Evolutionary conservation across 2,888 invertebrate species (phyloP).

Genomic region (Epinotia ramella): DNA sequence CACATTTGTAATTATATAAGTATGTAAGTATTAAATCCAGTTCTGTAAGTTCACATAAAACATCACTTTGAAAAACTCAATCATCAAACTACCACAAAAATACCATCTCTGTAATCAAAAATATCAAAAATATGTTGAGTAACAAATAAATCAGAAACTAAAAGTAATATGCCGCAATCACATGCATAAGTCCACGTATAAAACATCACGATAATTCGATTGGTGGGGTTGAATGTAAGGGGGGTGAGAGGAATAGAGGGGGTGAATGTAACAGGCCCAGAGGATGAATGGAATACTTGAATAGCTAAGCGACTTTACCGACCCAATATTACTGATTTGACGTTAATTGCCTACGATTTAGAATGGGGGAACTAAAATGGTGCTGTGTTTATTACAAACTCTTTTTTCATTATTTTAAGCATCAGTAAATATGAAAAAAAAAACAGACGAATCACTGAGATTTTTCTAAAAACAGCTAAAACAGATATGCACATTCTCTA

Average conservation of each 20-base stretch:
- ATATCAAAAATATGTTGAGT: neutral
- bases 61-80: neutral
- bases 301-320: conserved; percentile 65
- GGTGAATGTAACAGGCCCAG: conserved; percentile 19
- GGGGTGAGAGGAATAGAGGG: conserved; percentile 3
- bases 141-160: neutral
- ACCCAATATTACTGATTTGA: conserved; percentile 73
- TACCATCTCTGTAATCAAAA: neutral
- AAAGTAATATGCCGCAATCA: conserved; percentile 6
- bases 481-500: no score
- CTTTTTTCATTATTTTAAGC: neutral
- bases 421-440: neutral
- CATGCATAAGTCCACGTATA: conserved; percentile 9
- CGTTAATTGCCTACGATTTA: conserved; percentile 76
- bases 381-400: neutral
- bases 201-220: neutral
- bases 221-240: neutral
- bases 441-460: neutral
- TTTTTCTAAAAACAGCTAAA: no score
- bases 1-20: no score
- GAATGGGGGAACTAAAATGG: conserved; percentile 67
- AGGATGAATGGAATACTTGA: conserved; percentile 72
- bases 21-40: no score
- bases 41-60: neutral
- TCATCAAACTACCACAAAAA: neutral